Conservation (phyloP, 1,140 invertebrate genomes). For the Colletes latitarsis region DNA sequence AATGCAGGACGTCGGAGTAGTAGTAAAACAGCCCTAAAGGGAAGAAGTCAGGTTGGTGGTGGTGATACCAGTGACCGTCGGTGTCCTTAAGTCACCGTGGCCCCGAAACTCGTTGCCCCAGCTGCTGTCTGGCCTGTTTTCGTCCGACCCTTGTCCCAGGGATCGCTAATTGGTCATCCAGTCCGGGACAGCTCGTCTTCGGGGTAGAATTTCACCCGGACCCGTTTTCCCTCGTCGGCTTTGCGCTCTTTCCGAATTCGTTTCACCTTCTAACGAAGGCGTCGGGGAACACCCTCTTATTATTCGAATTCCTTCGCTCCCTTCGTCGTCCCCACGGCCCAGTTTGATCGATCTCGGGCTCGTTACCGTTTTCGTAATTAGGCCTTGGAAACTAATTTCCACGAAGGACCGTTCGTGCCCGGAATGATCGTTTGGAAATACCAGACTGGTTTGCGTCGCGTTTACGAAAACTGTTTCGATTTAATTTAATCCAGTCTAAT, state of each 20-base stretch:
- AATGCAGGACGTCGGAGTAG: too few species aligned
- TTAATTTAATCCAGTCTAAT: too few species aligned
- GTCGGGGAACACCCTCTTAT: constrained; percentile 10
- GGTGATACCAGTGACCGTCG: neutral
- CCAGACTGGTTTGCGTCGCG: neutral
- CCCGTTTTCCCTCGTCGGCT: constrained; percentile 2
- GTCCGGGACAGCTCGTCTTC: constrained; percentile 40
- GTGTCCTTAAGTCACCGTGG: constrained; percentile 26
- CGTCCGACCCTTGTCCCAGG: constrained; percentile 58
- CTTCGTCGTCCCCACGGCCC: neutral
- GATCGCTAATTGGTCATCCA: constrained; percentile 66
- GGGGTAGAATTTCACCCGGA: constrained; percentile 50
- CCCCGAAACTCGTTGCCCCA: constrained; percentile 60
- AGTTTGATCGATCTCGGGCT: constrained; percentile 14
- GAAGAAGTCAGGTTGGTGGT: neutral
- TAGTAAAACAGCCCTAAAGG: too few species aligned
- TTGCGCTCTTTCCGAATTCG: constrained; percentile 31
- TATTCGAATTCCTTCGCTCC: constrained; percentile 5
- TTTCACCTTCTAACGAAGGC: neutral
- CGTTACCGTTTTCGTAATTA: constrained; percentile 23
- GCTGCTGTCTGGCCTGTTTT: constrained; percentile 58
- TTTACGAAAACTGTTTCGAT: too few species aligned
- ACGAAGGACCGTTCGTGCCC: neutral
- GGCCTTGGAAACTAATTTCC: constrained; percentile 28
- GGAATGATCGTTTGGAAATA: neutral